Conservation (phyloP, 2,797 vertebrate species). For the Lepilemur ruficaudatus region DNA sequence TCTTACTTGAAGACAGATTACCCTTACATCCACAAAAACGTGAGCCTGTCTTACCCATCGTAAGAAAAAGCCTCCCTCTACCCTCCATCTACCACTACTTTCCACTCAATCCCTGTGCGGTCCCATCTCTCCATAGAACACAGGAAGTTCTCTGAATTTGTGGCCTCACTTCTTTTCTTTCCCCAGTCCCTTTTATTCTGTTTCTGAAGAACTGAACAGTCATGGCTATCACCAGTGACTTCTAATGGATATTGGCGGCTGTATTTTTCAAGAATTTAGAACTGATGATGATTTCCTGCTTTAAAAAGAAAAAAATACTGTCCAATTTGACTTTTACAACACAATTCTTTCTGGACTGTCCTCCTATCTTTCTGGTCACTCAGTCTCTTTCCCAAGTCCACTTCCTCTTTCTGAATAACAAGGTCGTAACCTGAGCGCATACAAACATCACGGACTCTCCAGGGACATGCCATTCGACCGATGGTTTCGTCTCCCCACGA, state of each 20-base stretch:
- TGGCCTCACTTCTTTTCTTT: background rate
- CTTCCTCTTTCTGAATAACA: background rate
- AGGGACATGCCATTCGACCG: background rate
- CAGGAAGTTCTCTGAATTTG: background rate
- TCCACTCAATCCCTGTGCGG: background rate
- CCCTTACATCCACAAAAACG: background rate
- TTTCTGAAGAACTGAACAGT: background rate
- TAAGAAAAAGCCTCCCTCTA: background rate
- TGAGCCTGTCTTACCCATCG: background rate
- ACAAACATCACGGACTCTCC: background rate
- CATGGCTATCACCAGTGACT: background rate
- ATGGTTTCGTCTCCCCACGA: background rate
- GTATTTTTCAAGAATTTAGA: background rate
- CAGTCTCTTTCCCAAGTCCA: background rate
- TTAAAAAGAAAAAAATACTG: background rate
- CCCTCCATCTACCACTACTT: background rate
- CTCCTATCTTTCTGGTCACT: background rate
- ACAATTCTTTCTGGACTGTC: background rate
- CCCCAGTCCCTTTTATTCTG: background rate
- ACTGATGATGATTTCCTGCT: background rate
- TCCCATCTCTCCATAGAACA: background rate
- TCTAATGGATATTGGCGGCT: background rate
- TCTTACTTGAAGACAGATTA: background rate
- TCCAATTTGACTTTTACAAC: background rate
- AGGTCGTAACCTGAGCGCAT: background rate